Percentiles rank a stretch among this genome's conserved stretches.
These are phyloP conservation scores for Hestina assimilis DNA, from an alignment of 1,140 invertebrate genomes.

Conservation along the genomic window DNA sequence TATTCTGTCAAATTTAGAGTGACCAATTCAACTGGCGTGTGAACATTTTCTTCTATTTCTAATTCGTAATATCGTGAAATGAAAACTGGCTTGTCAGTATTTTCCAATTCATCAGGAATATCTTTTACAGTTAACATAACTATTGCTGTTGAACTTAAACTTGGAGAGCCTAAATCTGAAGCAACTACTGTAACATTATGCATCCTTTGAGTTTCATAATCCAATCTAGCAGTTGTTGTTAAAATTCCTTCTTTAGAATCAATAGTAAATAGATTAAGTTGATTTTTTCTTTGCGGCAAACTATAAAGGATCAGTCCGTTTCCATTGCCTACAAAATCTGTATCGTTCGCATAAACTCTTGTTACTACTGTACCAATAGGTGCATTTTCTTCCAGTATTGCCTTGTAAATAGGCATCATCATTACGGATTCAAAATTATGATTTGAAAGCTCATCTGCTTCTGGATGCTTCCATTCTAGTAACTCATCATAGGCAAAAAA, in stretches of 20 bases:
- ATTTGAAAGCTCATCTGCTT: slow-evolving; percentile 70
- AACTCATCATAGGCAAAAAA: slow-evolving; percentile 86
- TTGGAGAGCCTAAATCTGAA: slow-evolving; percentile 90
- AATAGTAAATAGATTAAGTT: slow-evolving; percentile 84
- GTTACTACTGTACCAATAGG: slow-evolving; percentile 84
- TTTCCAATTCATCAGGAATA: slow-evolving; percentile 79
- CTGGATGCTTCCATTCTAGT: slow-evolving; percentile 70
- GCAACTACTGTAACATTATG: slow-evolving; percentile 90
- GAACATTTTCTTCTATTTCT: slow-evolving; percentile 86
- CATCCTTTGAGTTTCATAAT: slow-evolving; percentile 83
- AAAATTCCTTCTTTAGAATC: slow-evolving; percentile 90
- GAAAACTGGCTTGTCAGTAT: slow-evolving; percentile 81
- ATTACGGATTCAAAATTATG: slow-evolving; percentile 77
- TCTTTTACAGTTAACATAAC: slow-evolving; percentile 84
- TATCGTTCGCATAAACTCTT: slow-evolving; percentile 89
- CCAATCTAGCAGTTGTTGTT: slow-evolving; percentile 85
- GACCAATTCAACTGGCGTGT: slow-evolving; percentile 83
- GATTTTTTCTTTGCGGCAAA: slow-evolving; percentile 80
- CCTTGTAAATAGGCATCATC: slow-evolving; percentile 84
- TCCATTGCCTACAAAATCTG: slow-evolving; percentile 90
- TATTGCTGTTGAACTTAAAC: slow-evolving; percentile 87
- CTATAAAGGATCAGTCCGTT: slow-evolving; percentile 89
- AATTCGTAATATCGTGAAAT: slow-evolving; percentile 87
- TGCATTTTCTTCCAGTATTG: slow-evolving; percentile 83
- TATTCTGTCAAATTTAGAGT: slow-evolving; percentile 83